phyloP scores from a whole-genome alignment of 2,797 vertebrate species.

The Acridotheres tristis region DNA sequence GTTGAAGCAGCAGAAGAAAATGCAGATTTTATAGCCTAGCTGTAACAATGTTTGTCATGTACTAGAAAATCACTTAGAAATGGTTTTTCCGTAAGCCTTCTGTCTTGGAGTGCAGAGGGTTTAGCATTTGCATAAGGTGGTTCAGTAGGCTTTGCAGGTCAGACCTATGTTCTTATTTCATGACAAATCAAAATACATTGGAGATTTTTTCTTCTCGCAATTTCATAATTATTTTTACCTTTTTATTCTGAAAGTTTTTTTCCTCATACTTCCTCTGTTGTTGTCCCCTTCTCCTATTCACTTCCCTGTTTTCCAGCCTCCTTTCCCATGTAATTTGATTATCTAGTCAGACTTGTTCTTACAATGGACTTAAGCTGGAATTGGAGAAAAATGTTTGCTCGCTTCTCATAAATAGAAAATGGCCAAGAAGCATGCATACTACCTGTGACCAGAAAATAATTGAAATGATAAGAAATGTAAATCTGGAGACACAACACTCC shows the following conservation, averaged over 20 bases:
- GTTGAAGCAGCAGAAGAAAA: neutral
- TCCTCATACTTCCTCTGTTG: fast-evolving
- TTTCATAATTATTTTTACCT: neutral
- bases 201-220: neutral
- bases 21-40: neutral
- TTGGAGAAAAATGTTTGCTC: neutral
- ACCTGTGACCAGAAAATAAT: neutral
- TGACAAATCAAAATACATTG: neutral
- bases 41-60: neutral
- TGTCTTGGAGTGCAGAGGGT: neutral
- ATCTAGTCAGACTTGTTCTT: neutral
- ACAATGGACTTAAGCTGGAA: neutral
- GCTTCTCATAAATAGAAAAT: neutral
- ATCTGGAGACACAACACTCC: neutral
- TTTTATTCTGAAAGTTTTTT: neutral
- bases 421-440: neutral
- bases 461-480: neutral
- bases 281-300: neutral
- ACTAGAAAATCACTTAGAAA: neutral
- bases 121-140: neutral
- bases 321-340: neutral
- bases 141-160: neutral
- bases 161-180: neutral
- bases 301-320: neutral
- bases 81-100: neutral